Conservation (phyloP, 2,888 invertebrate genomes). For the Ophion obscuratus region DNA sequence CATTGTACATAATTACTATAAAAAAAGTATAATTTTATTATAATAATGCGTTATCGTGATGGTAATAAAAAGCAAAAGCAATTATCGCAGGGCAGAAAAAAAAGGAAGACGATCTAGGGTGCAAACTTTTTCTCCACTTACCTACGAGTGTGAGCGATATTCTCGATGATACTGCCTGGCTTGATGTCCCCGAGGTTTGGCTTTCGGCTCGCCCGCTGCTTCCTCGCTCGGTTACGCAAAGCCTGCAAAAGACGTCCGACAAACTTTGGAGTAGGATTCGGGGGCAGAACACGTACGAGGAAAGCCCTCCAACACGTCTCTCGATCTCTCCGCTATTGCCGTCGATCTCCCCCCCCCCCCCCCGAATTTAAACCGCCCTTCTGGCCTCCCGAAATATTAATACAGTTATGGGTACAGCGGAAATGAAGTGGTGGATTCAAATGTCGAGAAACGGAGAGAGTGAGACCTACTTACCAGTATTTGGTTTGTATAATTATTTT, state of each 20-base stretch:
- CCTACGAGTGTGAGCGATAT: constrained; percentile 91
- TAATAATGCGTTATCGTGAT: background rate
- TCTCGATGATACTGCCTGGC: constrained; percentile 94
- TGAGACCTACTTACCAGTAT: too few relatives aligned
- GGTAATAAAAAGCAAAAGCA: background rate
- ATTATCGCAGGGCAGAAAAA: background rate
- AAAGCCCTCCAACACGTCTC: too few relatives aligned
- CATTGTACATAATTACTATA: too few relatives aligned
- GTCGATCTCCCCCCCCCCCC: too few relatives aligned
- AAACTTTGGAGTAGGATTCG: constrained; percentile 19
- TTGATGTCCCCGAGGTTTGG: constrained; percentile 90
- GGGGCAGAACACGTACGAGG: background rate
- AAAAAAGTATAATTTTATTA: too few relatives aligned
- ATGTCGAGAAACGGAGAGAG: too few relatives aligned
- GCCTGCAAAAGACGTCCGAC: constrained; percentile 86
- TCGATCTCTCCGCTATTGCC: too few relatives aligned
- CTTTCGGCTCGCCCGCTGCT: constrained; percentile 92
- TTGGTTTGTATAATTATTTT: too few relatives aligned
- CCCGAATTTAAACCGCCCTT: too few relatives aligned
- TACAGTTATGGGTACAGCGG: too few relatives aligned
- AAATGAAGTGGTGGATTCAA: too few relatives aligned
- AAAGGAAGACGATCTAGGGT: background rate
- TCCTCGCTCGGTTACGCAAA: constrained; percentile 92
- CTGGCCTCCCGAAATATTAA: too few relatives aligned
- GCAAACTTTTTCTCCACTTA: constrained; percentile 71